Evolutionary conservation across 1,140 invertebrate species (phyloP).

Genomic region (Odontomachus brunneus): DNA sequence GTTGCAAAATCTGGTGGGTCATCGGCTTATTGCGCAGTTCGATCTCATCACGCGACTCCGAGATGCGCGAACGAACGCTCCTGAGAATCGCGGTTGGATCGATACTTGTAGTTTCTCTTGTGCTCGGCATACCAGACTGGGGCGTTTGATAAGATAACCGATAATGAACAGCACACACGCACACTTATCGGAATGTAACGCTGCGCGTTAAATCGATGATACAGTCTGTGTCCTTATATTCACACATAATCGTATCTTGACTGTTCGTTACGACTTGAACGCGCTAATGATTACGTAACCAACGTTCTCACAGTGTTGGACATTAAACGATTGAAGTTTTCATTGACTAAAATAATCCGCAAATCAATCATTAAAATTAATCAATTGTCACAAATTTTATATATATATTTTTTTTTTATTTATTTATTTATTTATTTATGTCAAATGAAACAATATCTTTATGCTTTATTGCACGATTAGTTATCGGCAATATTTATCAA

Average conservation of each 20-base stretch:
- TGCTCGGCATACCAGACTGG: conserved; percentile 19
- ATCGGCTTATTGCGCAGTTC: conserved; percentile 45
- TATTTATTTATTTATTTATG: too few relatives aligned
- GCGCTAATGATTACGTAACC: neutral
- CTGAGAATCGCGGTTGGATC: conserved; percentile 38
- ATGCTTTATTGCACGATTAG: too few relatives aligned
- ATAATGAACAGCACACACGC: conserved; percentile 20
- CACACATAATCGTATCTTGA: neutral
- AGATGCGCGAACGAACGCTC: conserved; percentile 10
- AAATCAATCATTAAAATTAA: too few relatives aligned
- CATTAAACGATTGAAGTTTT: too few relatives aligned
- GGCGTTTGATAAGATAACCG: conserved; percentile 51
- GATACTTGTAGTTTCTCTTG: conserved; percentile 36
- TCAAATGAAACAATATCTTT: too few relatives aligned
- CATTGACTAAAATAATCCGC: too few relatives aligned
- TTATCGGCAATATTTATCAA: too few relatives aligned
- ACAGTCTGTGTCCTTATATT: too few relatives aligned
- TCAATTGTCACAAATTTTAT: too few relatives aligned
- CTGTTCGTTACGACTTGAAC: neutral
- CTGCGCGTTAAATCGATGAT: conserved; percentile 12
- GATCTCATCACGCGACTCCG: conserved; percentile 1
- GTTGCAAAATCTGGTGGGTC: conserved; percentile 39
- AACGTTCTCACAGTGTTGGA: neutral
- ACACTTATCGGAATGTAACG: neutral
- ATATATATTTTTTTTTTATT: too few relatives aligned